phyloP scores from a whole-genome alignment of 2,797 vertebrate genomes.

The Anableps anableps region DNA sequence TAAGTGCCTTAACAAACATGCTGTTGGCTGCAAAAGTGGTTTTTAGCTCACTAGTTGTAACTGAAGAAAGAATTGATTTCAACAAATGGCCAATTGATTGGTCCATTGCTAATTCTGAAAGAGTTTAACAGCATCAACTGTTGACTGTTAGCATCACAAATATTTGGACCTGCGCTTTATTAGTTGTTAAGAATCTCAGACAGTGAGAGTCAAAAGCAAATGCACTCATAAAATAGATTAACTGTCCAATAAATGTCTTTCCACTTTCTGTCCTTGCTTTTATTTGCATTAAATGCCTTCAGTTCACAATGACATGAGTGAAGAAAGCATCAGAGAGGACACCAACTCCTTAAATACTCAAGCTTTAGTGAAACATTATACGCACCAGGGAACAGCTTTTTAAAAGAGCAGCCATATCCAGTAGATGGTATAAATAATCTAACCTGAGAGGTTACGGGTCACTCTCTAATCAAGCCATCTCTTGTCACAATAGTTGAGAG shows the following conservation, averaged over 20 bases:
- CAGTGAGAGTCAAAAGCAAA: neutral
- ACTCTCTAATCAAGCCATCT: slow-evolving; percentile 52
- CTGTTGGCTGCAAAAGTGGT: neutral
- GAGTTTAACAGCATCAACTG: neutral
- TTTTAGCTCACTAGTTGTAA: neutral
- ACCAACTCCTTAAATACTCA: slow-evolving; percentile 34
- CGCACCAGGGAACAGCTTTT: slow-evolving; percentile 16
- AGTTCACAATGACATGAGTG: slow-evolving; percentile 19
- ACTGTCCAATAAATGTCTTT: slow-evolving; percentile 53
- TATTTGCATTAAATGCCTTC: slow-evolving; percentile 21
- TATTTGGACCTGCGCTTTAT: neutral
- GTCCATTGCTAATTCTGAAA: neutral
- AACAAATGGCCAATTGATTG: neutral
- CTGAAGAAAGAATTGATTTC: neutral
- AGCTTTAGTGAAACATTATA: slow-evolving; percentile 34
- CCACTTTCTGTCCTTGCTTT: slow-evolving; percentile 34
- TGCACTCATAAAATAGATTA: neutral
- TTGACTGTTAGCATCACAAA: neutral
- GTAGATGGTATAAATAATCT: slow-evolving; percentile 39
- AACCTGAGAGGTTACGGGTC: slow-evolving; percentile 22
- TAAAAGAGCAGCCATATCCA: slow-evolving; percentile 34
- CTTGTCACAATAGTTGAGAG: slow-evolving; percentile 51
- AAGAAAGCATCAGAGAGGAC: slow-evolving; percentile 23
- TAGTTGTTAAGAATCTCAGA: neutral
- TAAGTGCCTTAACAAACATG: neutral